These are phyloP conservation scores for Menura novaehollandiae DNA, from an alignment of 2,113 vertebrate species.

Conservation along the genomic window DNA sequence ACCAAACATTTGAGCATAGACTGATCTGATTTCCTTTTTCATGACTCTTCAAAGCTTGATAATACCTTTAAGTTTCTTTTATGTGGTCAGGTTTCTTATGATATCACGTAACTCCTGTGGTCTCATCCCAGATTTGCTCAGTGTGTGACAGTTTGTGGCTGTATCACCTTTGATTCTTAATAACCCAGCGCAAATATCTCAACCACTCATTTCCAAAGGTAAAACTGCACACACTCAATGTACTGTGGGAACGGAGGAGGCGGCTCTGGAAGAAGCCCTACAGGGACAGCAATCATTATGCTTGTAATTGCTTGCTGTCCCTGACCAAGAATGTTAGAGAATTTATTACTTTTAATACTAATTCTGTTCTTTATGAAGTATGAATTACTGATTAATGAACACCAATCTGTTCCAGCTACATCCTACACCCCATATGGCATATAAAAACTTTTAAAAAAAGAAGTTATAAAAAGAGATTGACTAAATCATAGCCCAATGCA, in stretches of 20 bases:
- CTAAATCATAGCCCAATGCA: neutral
- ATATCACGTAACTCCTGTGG: neutral
- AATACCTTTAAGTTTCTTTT: neutral
- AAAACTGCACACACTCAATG: neutral
- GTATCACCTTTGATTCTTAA: neutral
- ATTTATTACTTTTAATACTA: slow-evolving; percentile 3
- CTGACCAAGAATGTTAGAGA: neutral
- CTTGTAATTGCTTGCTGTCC: neutral
- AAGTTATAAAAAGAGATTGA: neutral
- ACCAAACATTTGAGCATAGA: neutral
- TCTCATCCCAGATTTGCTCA: neutral
- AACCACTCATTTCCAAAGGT: neutral
- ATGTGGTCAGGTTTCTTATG: neutral
- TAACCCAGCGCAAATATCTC: neutral
- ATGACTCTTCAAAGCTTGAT: neutral
- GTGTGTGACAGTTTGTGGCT: neutral
- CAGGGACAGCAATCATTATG: neutral
- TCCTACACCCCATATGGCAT: slow-evolving; percentile 33
- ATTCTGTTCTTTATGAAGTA: slow-evolving; percentile 9
- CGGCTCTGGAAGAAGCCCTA: neutral
- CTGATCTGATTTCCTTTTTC: neutral
- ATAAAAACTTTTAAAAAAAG: neutral
- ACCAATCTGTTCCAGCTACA: slow-evolving; percentile 23
- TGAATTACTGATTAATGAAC: slow-evolving; percentile 38
- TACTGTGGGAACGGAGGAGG: neutral